Base-by-base conservation (phyloP, 2,797 vertebrate genomes). In the Propithecus deckenii region DNA sequence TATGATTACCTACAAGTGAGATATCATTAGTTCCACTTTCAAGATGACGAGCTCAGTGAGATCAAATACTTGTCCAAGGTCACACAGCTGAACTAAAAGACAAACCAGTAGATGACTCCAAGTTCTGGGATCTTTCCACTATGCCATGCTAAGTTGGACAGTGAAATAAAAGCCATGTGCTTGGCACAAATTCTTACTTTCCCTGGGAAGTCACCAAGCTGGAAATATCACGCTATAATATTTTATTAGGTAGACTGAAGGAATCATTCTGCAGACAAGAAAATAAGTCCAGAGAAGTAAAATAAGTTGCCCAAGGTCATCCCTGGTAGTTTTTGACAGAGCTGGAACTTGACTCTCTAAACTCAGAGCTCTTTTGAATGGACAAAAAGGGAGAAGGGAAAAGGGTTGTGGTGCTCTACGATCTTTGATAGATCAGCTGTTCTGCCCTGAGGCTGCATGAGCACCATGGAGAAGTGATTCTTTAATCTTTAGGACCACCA, bases 211-310 rank as follows among this genome's bases (percentile, higher is more conserved):
- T 55, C 86, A 96, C 86, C 94, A 96, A 88, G 61, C 78, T 94
- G 80, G 92, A 94, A 92, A 69, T 61, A 89, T 91, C 79, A 69
- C 0, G 1, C 65, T 93, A 22, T 83, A 93, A 93, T 94, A 94
- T 96, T 89, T 97, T 91, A 96, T 87, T 93, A 95, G 87, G 38
- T 93, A 78, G 41, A 74, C 10, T 89, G 91, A 93, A 97, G 52
- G 50, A 89, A 92, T 30, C 43, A 91, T 93, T 94, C 52, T 94
- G 38, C 22, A 94, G 85, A 94, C 57, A 79, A 90, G 15, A 22
- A 96, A 80, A 46, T 84, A 75, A 23, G 63, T 67, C 35, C 10
- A 75, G 67, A 93, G 93, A 96, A 80, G 75, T 69, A 83, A 91
- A 93, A 69, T 87, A 50, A 80, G 25, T 46, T 78, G 32, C 10